Evolutionary conservation across 1,140 invertebrate species (phyloP), one percentile per base, ranked within the genome.

Genomic region (Zaprionus camerounensis): DNA sequence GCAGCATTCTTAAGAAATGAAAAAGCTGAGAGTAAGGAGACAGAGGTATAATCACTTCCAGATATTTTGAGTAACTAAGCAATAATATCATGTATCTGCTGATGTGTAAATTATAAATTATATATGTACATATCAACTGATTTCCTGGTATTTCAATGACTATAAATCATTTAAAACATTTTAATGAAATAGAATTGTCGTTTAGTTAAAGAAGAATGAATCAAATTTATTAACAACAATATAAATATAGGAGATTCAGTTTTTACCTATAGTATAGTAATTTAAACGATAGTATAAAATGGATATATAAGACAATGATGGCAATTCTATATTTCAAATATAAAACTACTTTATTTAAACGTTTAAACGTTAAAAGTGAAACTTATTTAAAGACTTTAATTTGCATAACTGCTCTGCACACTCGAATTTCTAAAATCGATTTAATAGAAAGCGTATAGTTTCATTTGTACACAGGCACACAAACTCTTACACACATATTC

Each of bases 61-160:
- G 56, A 28, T 59, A 53, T 24, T 11, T 20, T 7, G 15, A 34
- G 22, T 5, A 1, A 12, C 17, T 53, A 15, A 20, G 9, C 46
- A 7, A 44, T 5, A 44, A n/a, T 38, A 13, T 26, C 20, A 28
- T 38, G 31, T 64, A 38, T 24, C 53, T 64, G 51, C 53, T 51
- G 67, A 70, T 51, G 59, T 75, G 72, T 75, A 53, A 70, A 75
- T 71, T 64, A 13, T 51, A 70, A 75, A 71, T 70, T 70, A 57
- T 22, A 41, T 5, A n/a, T n/a, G n/a, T n/a, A n/a, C n/a, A n/a
- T n/a, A n/a, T 38, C 28, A 61, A 15, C 62, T 57, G 56, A 69
- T 57, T 69, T 51, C 61, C 36, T 38, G 38, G 11, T 53, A 58
- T 44, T 51, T 64, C 38, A 41, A 49, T 41, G 41, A 49, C 3